Percentiles rank a stretch among this genome's conserved stretches.
These are phyloP conservation scores for Leptinotarsa juncta DNA, from an alignment of 2,888 invertebrate species.

Conservation along the genomic window DNA sequence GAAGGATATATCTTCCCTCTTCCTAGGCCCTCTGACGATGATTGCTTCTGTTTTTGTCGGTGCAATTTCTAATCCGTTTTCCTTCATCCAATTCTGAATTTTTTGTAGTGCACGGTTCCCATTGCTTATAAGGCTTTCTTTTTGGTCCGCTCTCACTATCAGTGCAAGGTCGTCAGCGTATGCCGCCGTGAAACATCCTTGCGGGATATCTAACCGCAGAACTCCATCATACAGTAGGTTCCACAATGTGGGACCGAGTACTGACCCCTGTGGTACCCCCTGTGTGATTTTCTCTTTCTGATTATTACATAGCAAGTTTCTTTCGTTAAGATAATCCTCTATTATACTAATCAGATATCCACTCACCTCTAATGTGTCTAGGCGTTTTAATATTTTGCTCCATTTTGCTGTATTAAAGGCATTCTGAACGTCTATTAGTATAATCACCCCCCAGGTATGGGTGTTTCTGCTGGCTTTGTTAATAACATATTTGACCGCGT, in stretches of 20 bases:
- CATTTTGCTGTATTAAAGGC: constrained; percentile 37
- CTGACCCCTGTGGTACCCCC: constrained; percentile 32
- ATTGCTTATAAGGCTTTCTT: background rate
- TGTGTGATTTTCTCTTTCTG: background rate
- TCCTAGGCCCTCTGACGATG: constrained; percentile 23
- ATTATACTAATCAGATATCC: constrained; percentile 2
- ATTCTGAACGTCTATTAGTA: constrained; percentile 31
- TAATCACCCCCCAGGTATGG: background rate
- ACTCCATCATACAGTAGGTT: constrained; percentile 31
- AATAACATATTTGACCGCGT: constrained; percentile 22
- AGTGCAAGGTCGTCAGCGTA: constrained; percentile 35
- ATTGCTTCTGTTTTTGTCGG: constrained; percentile 34
- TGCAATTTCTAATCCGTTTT: background rate
- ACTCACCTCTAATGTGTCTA: background rate
- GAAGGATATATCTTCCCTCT: background rate
- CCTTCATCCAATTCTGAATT: constrained; percentile 21
- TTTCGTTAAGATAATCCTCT: background rate
- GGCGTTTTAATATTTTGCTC: background rate
- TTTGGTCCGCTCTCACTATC: background rate
- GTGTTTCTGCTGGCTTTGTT: background rate
- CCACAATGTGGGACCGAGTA: constrained; percentile 28
- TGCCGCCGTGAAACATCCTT: constrained; percentile 3
- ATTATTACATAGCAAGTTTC: background rate
- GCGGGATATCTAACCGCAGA: background rate
- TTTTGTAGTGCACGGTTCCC: background rate